Base-by-base conservation (phyloP, 2,113 vertebrate species). In the Stegastes partitus region DNA sequence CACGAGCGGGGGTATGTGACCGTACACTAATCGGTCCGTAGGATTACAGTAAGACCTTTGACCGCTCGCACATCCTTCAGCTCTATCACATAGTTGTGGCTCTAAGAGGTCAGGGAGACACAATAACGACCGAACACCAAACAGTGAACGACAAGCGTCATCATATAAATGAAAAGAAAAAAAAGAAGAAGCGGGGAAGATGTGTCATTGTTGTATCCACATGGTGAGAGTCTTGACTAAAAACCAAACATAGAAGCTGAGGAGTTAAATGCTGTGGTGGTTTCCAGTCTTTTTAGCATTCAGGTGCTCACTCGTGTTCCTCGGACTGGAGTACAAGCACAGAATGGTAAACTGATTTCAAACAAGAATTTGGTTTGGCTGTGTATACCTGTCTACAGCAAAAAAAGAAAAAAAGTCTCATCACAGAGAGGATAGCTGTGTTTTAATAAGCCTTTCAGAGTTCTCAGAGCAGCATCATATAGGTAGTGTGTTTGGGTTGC, bases 1-100 rank as follows among this genome's bases (percentile, higher is more conserved):
- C 62, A 71, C 34, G 25, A 58, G 77, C 7, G 55, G 55, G 57
- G 34, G 67, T 69, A 57, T 91, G 89, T 91, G 89, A 85, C 81
- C 77, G 53, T 76, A 89, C 81, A 91, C 87, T 87, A 87, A 90
- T 90, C 81, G 89, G 78, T 51, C 23, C 68, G 50, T 53, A 22
- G 68, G 75, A 85, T 85, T 89, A 87, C 77, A 74, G 14, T 62
- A n/a, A 68, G 62, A 84, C 78, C 84, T 79, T 59, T 91, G 80
- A 86, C 84, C 23, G 1, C 58, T 67, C 63, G 26, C 15, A 68
- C 42, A 82, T 86, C 74, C 42, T 51, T 91, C 74, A 83, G 64
- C 22, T 59, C 31, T 15, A 44, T 42, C 75, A 73, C 61, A 63
- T 53, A 26, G 51, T 11, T 56, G 42, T 53, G 45, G 21, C 14